Evolutionary conservation across 2,113 vertebrate species (phyloP), one percentile per base, ranked within the genome.

Genomic region (Centrocercus urophasianus): DNA sequence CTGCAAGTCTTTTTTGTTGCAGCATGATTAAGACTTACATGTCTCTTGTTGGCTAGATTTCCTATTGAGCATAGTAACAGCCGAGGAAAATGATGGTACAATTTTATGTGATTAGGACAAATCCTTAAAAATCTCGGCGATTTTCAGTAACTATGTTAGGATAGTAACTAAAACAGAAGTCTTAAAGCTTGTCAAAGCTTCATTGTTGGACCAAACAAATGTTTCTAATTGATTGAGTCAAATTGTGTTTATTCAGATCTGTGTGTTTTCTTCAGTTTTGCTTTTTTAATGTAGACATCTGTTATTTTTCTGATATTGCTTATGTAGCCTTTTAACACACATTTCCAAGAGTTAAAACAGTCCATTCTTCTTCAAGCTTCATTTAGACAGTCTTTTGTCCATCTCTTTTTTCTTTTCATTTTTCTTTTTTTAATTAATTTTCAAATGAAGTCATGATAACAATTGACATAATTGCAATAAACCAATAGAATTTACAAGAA

Each of bases 81-180:
- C 59, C 95, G 86, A 92, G 96, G 93, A 97, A 96, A 96, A 96
- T 96, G 54, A 96, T 81, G 76, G 91, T 70, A 67, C 78, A 86
- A 78, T 97, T 97, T 96, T 60, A 75, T 88, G 93, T 96, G 96
- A 96, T 97, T 97, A 94, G 97, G 96, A 95, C 67, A 94, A 95
- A 96, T 91, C 88, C 75, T 85, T 82, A 42, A 90, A 97, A 97
- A 74, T 83, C 71, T 8, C 63, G 50, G 74, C 93, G 76, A 86
- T 97, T 97, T 95, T 83, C 90, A 88, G 75, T 56, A 89, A 76
- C 36, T 76, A 20, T 92, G 74, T 96, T 86, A 82, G 96, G 94
- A 84, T 11, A 71, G 78, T 57, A 93, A 84, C 75, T 82, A 64
- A 96, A 96, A 28, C 95, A 96, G 80, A 93, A 81, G 54, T 67